Base-by-base conservation (phyloP, 2,113 vertebrate species). In the Lipotes vexillifer region DNA sequence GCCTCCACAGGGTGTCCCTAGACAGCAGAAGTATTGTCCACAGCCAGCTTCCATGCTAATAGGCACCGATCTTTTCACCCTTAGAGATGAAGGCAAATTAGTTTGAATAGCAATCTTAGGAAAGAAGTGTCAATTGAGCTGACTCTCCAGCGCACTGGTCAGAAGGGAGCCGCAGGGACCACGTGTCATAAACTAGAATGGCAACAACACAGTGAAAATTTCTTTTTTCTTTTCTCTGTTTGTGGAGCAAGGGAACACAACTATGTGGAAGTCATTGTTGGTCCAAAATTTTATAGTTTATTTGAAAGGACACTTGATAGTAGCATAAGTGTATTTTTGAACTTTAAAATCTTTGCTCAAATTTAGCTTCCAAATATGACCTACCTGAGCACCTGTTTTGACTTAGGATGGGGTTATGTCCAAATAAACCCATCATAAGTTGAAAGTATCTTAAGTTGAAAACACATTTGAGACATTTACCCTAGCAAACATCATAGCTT, bases 161-260 rank as follows among this genome's bases (percentile, higher is more conserved):
- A 98, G 68, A 27, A 75, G 90, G 92, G 92, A 93, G 92, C 82
- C 86, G 68, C 69, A 52, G 41, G 3, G 2, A 0, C 61, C 17
- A 25, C 2, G 49, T 97, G 85, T 93, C 88, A 89, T 98, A 97
- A 98, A 98, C 96, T 96, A 96, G 90, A 0, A 0, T 97, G 92
- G 96, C 96, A 98, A 91, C 94, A 94, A 97, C 89, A 9, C 89
- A 97, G 65, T 96, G 83, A 98, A 49, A 97, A 97, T 95, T 97
- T 80, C 83, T 97, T 38, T 94, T 96, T 96, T 78, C 59, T 97
- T 95, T 95, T 97, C 91, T 98, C 95, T 98, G 93, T 96, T 96
- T 97, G 95, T 78, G 83, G 74, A 98, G 20, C 93, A 93, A 94
- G 46, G 87, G 80, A 96, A 93, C 93, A 91, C 31, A 83, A 84